Conservation (phyloP, 2,797 vertebrate genomes). For the Darevskia mixta region DNA sequence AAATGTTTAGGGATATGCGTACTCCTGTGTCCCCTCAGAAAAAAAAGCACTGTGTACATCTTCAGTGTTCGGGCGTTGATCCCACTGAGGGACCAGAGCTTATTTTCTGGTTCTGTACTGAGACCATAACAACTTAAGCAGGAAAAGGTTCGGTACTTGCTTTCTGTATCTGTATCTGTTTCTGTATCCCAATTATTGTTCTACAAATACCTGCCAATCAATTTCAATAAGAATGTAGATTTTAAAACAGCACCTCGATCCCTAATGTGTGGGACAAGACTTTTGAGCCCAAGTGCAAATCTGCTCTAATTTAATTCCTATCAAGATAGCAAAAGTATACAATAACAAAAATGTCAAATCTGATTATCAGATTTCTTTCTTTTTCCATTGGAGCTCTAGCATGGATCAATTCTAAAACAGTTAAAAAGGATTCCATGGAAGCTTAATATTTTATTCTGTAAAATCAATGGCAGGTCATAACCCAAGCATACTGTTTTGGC, state of each 20-base stretch:
- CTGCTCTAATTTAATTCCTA: neutral
- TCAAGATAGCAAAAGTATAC: neutral
- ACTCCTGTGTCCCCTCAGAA: no score
- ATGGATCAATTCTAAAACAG: conserved; percentile 6
- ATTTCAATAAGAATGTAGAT: neutral
- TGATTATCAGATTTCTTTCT: neutral
- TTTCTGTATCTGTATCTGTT: neutral
- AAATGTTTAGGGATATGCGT: no score
- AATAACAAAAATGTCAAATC: neutral
- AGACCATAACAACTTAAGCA: neutral
- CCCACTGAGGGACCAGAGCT: neutral
- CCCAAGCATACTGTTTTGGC: neutral
- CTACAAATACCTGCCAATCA: neutral
- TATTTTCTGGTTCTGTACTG: neutral
- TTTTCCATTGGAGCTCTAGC: neutral
- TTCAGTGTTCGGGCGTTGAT: neutral
- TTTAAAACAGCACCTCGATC: neutral
- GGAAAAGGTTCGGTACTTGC: neutral
- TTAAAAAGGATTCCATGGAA: neutral
- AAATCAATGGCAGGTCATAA: conserved; percentile 7
- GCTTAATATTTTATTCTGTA: neutral
- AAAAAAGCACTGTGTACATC: neutral
- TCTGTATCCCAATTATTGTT: neutral
- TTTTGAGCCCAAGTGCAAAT: neutral
- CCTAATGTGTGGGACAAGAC: neutral